These are phyloP conservation scores for Macroteleia sp. DNA, from an alignment of 2,888 invertebrate genomes.

Conservation along the genomic window DNA sequence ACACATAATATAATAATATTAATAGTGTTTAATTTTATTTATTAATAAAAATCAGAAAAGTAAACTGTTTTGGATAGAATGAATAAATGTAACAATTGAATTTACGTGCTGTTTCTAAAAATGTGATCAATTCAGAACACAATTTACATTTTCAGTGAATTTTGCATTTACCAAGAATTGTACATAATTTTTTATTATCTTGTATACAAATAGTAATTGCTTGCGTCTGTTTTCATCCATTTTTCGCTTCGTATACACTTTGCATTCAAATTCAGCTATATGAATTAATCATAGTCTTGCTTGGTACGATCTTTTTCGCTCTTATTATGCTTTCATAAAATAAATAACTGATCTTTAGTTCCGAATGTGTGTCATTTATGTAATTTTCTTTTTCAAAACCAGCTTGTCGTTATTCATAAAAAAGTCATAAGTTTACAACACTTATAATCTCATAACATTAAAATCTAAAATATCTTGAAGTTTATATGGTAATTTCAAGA, in stretches of 20 bases:
- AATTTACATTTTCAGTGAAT: no score
- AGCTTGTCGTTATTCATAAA: neutral
- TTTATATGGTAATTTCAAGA: no score
- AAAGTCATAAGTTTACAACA: neutral
- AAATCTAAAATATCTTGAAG: no score
- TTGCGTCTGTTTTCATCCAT: conserved; percentile 43
- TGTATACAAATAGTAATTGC: conserved; percentile 41
- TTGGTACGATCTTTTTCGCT: conserved; percentile 35
- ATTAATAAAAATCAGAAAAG: no score
- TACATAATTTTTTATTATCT: conserved; percentile 42
- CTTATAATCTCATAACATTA: neutral
- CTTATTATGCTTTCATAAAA: conserved; percentile 46
- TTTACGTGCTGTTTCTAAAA: no score
- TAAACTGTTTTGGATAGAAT: no score
- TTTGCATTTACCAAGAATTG: conserved; percentile 32
- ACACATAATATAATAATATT: no score
- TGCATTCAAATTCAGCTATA: conserved; percentile 43
- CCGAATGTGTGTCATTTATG: conserved; percentile 25
- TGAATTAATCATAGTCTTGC: conserved; percentile 50
- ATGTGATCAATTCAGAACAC: no score
- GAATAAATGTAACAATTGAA: no score
- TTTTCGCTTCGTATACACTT: conserved; percentile 53
- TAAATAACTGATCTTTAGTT: conserved; percentile 50
- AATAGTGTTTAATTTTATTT: no score
- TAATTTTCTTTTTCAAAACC: neutral